These are phyloP conservation scores for Melitaea athalia DNA, from an alignment of 2,888 invertebrate genomes.

Conservation along the genomic window DNA sequence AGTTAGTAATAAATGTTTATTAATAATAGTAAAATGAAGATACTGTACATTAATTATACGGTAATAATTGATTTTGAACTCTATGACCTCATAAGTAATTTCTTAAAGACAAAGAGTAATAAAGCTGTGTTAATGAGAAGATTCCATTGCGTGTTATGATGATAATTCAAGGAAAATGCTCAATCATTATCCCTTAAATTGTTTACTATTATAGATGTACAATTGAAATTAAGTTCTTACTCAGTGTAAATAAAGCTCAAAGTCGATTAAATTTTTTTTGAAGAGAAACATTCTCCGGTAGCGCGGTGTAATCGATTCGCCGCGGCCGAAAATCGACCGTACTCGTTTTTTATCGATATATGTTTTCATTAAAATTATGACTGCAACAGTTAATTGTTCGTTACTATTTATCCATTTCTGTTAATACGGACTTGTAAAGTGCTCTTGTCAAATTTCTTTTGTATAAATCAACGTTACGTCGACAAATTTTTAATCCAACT, in stretches of 20 bases:
- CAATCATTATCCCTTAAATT: conserved; percentile 53
- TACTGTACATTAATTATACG: neutral
- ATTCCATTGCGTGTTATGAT: conserved; percentile 46
- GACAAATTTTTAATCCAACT: no score
- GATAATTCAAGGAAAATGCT: conserved; percentile 43
- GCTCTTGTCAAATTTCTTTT: neutral
- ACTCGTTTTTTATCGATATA: conserved; percentile 30
- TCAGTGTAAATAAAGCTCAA: conserved; percentile 7
- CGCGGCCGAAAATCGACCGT: conserved; percentile 44
- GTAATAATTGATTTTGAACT: conserved; percentile 15
- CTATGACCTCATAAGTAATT: conserved; percentile 9
- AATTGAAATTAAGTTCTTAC: conserved; percentile 22
- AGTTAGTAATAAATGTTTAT: neutral
- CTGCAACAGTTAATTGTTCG: conserved; percentile 20
- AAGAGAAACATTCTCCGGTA: conserved; percentile 52
- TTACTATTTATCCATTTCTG: neutral
- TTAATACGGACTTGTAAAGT: neutral
- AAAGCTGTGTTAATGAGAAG: conserved; percentile 43
- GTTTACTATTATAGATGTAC: conserved; percentile 44
- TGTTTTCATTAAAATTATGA: conserved; percentile 33
- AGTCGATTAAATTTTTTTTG: conserved; percentile 14
- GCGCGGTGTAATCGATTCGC: conserved; percentile 66
- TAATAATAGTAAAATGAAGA: neutral
- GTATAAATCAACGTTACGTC: neutral
- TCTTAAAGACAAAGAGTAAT: conserved; percentile 26